Evolutionary conservation across 2,888 invertebrate species (phyloP).

Genomic region (Caenorhabditis panamensis): DNA sequence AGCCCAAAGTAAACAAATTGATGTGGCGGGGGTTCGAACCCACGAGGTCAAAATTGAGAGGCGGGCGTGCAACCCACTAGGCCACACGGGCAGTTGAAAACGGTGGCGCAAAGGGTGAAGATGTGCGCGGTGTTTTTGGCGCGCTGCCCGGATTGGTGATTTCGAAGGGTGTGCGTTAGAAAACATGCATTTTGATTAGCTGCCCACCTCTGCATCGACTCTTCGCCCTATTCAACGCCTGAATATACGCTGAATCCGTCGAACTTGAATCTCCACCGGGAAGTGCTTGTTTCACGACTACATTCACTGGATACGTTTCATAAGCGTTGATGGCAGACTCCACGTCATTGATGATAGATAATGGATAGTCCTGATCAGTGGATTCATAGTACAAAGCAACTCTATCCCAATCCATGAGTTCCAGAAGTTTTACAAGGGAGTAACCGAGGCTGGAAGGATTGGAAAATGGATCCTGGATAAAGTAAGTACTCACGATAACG

Average conservation of each 20-base stretch:
- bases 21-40: no score
- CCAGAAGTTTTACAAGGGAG: slow-evolving; percentile 57
- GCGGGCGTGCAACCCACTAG: no score
- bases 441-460: slow-evolving; percentile 60
- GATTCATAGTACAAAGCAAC: slow-evolving; percentile 55
- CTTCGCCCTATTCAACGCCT: slow-evolving; percentile 31
- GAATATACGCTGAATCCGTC: slow-evolving; percentile 32
- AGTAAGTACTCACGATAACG: slow-evolving; percentile 47
- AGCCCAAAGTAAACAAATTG: no score
- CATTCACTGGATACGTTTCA: slow-evolving; percentile 17
- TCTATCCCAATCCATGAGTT: slow-evolving; percentile 62
- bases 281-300: slow-evolving; percentile 45
- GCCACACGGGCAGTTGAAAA: no score
- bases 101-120: no score
- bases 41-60: no score
- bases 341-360: slow-evolving; percentile 57
- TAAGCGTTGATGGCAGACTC: slow-evolving; percentile 54
- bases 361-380: slow-evolving; percentile 47
- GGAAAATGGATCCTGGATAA: neutral
- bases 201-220: slow-evolving; percentile 42
- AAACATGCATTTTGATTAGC: no score
- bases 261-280: slow-evolving; percentile 8
- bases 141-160: no score
- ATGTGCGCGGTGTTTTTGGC: no score
- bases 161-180: no score